A percentile compares a stretch with the other conserved stretches of the same genome.
phyloP scores from a whole-genome alignment of 1,140 invertebrate genomes.

The Drosophila tristis region DNA sequence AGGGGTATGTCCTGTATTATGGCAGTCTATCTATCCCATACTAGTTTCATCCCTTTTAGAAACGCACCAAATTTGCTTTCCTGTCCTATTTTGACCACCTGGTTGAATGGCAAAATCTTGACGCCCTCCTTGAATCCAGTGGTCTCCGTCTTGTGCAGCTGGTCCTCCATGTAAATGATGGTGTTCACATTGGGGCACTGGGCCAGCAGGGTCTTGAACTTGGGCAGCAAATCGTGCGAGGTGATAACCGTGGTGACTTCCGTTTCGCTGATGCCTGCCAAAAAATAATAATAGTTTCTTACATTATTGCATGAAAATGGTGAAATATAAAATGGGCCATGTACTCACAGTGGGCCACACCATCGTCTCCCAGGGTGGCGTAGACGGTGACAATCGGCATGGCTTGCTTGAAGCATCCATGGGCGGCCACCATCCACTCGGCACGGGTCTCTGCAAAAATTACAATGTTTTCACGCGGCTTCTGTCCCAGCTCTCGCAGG shows the following conservation, averaged over 20 bases:
- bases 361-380: constrained; percentile 98
- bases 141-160: constrained; percentile 89
- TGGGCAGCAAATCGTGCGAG: constrained; percentile 94
- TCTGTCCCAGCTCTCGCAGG: constrained; percentile 88
- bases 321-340: background rate
- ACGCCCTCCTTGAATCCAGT: constrained; percentile 89
- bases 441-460: constrained; percentile 98
- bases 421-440: constrained; percentile 98
- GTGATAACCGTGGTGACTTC: constrained; percentile 96
- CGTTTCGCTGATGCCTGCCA: constrained; percentile 93
- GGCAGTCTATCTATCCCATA: too few species aligned
- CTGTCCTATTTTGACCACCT: constrained; percentile 85
- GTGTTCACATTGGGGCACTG: constrained; percentile 90
- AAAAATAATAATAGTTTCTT: background rate
- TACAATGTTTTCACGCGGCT: constrained; percentile 90
- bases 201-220: constrained; percentile 92
- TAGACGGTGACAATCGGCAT: constrained; percentile 98
- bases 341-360: constrained; percentile 92
- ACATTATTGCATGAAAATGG: background rate
- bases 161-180: constrained; percentile 95
- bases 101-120: constrained; percentile 87
- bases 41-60: background rate
- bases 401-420: constrained; percentile 97
- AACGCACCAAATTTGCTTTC: constrained; percentile 80
- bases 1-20: too few species aligned